Percentiles rank a stretch among this genome's conserved stretches.
These are phyloP conservation scores for Tipula confusa DNA, from an alignment of 2,888 invertebrate genomes.

Conservation along the genomic window DNA sequence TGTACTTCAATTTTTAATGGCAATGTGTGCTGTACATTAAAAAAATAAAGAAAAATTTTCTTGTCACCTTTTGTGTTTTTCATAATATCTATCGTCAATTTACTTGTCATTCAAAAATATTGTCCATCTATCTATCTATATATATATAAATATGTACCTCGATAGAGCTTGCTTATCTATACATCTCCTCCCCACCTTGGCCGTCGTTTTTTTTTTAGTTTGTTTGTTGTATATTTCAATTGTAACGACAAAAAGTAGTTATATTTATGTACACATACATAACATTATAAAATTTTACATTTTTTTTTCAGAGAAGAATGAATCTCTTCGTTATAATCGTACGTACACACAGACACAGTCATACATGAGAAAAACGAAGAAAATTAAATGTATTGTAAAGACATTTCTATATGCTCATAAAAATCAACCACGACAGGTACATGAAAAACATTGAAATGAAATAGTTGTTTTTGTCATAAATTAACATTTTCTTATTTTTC, in stretches of 20 bases:
- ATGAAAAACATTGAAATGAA: slow-evolving; percentile 27
- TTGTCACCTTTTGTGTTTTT: slow-evolving; percentile 25
- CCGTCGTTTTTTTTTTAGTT: not conserved
- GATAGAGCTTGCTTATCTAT: not conserved
- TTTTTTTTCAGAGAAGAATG: not conserved
- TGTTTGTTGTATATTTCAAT: not conserved
- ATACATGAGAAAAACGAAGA: not conserved
- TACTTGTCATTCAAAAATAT: slow-evolving; percentile 29
- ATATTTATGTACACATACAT: slow-evolving; percentile 3
- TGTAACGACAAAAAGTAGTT: slow-evolving; percentile 3
- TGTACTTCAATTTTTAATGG: not conserved
- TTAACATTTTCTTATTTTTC: not conserved
- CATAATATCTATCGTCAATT: not conserved
- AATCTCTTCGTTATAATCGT: slow-evolving; percentile 7
- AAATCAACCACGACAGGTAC: slow-evolving; percentile 29
- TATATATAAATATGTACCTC: too few species aligned
- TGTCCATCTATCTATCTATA: not conserved
- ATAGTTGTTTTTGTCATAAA: slow-evolving; percentile 12
- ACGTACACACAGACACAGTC: not conserved
- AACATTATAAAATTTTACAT: slow-evolving; percentile 13
- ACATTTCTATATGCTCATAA: slow-evolving; percentile 29
- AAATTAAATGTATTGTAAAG: slow-evolving; percentile 16
- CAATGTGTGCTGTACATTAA: not conserved
- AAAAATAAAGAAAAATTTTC: not conserved
- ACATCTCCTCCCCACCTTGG: not conserved